phyloP scores from a whole-genome alignment of 2,113 vertebrate species.

The Spea bombifrons region DNA sequence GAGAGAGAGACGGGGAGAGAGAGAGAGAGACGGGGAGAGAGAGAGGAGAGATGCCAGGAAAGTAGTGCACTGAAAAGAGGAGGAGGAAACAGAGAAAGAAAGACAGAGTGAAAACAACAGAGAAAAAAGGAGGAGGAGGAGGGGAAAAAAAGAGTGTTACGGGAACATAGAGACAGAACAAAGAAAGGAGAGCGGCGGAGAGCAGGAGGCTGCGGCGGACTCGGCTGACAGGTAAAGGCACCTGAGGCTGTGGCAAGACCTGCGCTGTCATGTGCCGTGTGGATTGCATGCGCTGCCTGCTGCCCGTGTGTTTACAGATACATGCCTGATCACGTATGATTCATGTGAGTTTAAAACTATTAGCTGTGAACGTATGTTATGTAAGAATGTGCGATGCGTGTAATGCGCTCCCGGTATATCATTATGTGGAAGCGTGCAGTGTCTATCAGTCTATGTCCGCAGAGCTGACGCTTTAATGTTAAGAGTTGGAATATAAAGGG shows the following conservation, averaged over 20 bases:
- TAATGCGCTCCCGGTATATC: neutral
- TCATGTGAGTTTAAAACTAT: no score
- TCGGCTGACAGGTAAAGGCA: neutral
- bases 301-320: neutral
- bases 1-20: constrained; percentile 5
- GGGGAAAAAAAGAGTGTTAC: neutral
- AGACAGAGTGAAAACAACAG: neutral
- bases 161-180: constrained; percentile 3
- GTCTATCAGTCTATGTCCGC: no score
- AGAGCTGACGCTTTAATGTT: no score
- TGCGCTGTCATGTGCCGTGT: neutral
- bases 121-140: neutral
- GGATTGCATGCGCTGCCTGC: neutral
- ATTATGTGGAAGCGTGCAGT: no score
- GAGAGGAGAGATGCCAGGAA: neutral
- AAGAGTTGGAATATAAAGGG: no score
- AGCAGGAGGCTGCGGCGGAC: neutral
- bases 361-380: no score
- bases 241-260: neutral
- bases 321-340: neutral
- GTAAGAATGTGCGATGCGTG: neutral
- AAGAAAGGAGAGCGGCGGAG: neutral
- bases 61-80: constrained; percentile 12
- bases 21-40: neutral
- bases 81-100: constrained; percentile 23